Evolutionary conservation across 2,888 invertebrate genomes (phyloP).

Genomic region (Leucania comma): DNA sequence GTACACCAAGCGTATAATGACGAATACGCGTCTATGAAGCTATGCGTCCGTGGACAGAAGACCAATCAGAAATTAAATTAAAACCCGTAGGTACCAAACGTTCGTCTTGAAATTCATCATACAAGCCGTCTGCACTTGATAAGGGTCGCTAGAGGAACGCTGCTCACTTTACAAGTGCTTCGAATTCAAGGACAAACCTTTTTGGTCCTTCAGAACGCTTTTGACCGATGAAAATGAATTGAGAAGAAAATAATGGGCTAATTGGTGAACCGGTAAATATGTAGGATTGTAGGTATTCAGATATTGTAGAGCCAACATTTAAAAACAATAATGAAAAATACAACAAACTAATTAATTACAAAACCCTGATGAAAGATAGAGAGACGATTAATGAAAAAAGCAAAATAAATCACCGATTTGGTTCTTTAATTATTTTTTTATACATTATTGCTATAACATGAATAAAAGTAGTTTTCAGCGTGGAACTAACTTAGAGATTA

Average conservation of each 20-base stretch:
- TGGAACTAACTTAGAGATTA: too few species aligned
- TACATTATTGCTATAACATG: too few species aligned
- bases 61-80: slow-evolving; percentile 36
- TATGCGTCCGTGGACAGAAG: too few species aligned
- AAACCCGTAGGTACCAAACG: slow-evolving; percentile 20
- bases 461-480: too few species aligned
- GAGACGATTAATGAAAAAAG: too few species aligned
- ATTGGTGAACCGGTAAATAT: slow-evolving; percentile 27
- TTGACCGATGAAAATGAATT: slow-evolving; percentile 46
- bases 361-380: too few species aligned
- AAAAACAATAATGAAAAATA: background rate
- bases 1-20: too few species aligned
- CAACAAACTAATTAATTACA: too few species aligned
- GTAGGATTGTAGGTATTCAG: background rate
- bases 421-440: too few species aligned
- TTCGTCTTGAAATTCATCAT: slow-evolving; percentile 51
- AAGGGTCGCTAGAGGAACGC: slow-evolving; percentile 43
- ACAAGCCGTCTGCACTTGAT: slow-evolving; percentile 56
- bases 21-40: too few species aligned
- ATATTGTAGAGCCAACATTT: background rate
- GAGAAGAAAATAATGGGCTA: slow-evolving; percentile 37
- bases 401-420: too few species aligned
- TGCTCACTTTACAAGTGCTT: slow-evolving; percentile 47
- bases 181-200: slow-evolving; percentile 46
- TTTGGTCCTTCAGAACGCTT: slow-evolving; percentile 41